A percentile compares a stretch with the other conserved stretches of the same genome.
Evolutionary conservation across 2,888 invertebrate genomes (phyloP).

Genomic region (Sericinus montela): DNA sequence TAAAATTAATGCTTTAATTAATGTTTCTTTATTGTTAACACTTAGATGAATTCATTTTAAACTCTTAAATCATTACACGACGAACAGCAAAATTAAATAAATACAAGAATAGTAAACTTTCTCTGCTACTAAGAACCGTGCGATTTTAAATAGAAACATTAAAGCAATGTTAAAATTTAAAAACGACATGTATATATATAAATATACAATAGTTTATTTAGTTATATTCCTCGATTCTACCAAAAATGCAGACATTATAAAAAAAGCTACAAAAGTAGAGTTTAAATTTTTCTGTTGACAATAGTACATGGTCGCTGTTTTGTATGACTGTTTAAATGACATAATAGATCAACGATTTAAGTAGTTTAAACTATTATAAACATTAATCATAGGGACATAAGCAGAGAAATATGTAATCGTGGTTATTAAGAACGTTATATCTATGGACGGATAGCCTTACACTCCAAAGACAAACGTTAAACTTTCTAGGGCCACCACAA

Average conservation of each 20-base stretch:
- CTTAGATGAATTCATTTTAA: background rate
- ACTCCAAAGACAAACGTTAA: constrained; percentile 24
- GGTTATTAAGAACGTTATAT: constrained; percentile 18
- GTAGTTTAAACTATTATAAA: background rate
- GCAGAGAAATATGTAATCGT: constrained; percentile 4
- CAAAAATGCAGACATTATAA: no score
- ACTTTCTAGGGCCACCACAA: constrained; percentile 42
- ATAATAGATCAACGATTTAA: background rate
- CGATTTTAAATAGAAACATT: no score
- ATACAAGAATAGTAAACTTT: no score
- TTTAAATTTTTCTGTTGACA: no score
- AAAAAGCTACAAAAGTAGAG: no score
- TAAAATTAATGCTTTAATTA: constrained; percentile 8
- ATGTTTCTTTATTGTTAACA: background rate
- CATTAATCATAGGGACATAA: background rate
- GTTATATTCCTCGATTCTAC: no score
- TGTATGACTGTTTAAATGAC: no score
- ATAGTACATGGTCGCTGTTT: no score
- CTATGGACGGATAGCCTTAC: constrained; percentile 49
- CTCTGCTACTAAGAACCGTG: background rate
- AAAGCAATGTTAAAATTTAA: no score
- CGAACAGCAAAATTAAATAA: background rate
- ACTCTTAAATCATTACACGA: constrained; percentile 4
- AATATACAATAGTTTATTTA: no score
- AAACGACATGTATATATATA: no score